Base-by-base conservation (phyloP, 2,797 vertebrate species). In the Argentina silus region DNA sequence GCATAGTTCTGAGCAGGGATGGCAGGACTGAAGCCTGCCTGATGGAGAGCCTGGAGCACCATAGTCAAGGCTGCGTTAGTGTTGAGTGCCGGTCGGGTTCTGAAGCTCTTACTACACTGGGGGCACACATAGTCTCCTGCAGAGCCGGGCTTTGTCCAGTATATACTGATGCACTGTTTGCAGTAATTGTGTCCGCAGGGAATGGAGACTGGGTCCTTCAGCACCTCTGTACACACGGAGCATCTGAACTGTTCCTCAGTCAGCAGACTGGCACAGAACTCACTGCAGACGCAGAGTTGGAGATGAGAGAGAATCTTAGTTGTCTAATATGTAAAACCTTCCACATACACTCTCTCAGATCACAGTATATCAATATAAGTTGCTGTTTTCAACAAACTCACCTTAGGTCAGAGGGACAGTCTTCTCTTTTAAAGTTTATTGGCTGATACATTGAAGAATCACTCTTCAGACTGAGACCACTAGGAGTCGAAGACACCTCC, bases 141-240 rank as follows among this genome's bases (percentile, higher is more conserved):
- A 6, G 44, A 59, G 53, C 36, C 10, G 51, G 75, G 60, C 67
- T 62, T 70, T 17, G 6, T 68, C 77, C 75, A 80, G 76, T 45
- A 65, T 19, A 0, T 65, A 9, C 19, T 51, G 60, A 83, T 75
- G 73, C 75, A 80, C 36, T n/a, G 42, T 64, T 73, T 69, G 44
- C 78, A 83, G 69, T 63, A 78, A 78, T 67, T 78, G 79, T 75
- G 65, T 68, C 74, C 74, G 68, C 70, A 77, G 0, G 75, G 73
- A 0, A 76, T 64, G n/a, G 69, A 67, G 63, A 78, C 71, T 1
- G 68, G 78, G 14, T 74, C 48, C 12, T 10, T 80, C 12, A 78
- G 69, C 3, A 66, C 9, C 0, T 78, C 27, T 50, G 59, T 60
- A 47, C 73, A 80, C n/a, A 69, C 21, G 21, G 59, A 3, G 23